Base-by-base conservation (phyloP, 1,140 invertebrate species). In the Caenorhabditis inopinata region DNA sequence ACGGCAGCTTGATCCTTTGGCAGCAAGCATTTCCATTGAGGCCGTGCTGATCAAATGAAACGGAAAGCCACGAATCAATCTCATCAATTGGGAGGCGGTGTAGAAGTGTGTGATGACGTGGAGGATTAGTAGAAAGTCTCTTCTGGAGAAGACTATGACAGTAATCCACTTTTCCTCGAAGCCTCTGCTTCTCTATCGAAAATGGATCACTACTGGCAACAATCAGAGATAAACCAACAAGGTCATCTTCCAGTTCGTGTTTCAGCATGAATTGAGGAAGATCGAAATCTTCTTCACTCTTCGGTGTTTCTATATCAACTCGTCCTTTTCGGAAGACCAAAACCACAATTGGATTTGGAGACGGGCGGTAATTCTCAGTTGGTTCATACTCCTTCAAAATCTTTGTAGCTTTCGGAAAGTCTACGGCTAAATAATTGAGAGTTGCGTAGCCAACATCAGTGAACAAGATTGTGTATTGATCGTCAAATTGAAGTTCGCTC, bases 121-220 rank as follows among this genome's bases (percentile, higher is more conserved):
- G 58, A 23, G 23, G 46, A 49, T 68, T 35, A 3, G 12, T 16
- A 14, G 25, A 46, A 38, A 76, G 23, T 87, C 87, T 87, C 49
- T 84, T 82, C 42, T 84, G 83, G n/a, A 87, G 49, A 21, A 87
- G 76, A 48, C 85, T 84, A 73, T 87, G 86, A 58, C 86, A 87
- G 73, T 87, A 88, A 76, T 87, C 86, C n/a, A 85, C 83, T 16
- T 53, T 76, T 35, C 87, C 84, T 21, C 75, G n/a, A 11, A 88
- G 9, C 47, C 87, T 25, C 27, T 87, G 85, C 47, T 80, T 68
- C 79, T 87, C 86, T n/a, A 87, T 87, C 23, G 85, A 80, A 58
- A 83, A 87, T n/a, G 86, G 86, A 82, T 87, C 86, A 23, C 81
- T 58, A 16, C 51, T 58, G 7, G 88, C 81, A n/a, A 88, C 46